Base-by-base conservation (phyloP, 2,888 invertebrate species). In the Tenthredo notha region DNA sequence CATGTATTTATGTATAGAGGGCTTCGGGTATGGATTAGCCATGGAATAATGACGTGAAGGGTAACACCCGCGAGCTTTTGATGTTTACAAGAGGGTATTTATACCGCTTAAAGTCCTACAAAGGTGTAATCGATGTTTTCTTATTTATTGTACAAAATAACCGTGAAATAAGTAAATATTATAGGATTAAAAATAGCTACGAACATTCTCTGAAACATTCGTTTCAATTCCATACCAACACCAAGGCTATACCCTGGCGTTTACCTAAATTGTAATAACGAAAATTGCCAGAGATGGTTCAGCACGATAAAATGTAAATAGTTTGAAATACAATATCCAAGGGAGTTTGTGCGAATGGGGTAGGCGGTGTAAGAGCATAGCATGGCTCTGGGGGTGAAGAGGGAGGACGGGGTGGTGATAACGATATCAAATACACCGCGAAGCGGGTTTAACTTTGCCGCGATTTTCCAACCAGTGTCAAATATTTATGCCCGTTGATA, bases 1-100 rank as follows among this genome's bases (percentile, higher is more conserved):
- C 90, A 89, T 92, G 91, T 90, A 91, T 91, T 92, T 91, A 91
- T 91, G 90, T 89, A 90, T 88, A 86, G 89, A 88, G 90, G 88
- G 87, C 87, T 86, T 89, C 67, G 86, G 87, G 87, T 87, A 85
- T 80, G 89, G 91, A 86, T 91, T 92, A 92, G 29, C 88, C 88
- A 54, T 83, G 84, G 91, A 92, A 91, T 92, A 92, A 91, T 91
- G 90, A 90, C 90, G 88, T 25, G 67, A 33, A 77, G 86, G 85
- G 82, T 78, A 84, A 54, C 58, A 80, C 40, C 61, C 33, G 29
- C 67, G 61, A 61, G 80, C 80, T 80, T 80, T 80, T 80, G 80
- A 80, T 58, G 61, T 77, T 80, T 80, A 80, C 80, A 43, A 80
- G 80, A 58, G 37, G 29, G 77, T 77, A 40, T 40, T 80, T 80